Evolutionary conservation across 2,888 invertebrate genomes (phyloP), one percentile per base, ranked within the genome.

Genomic region (Anorthoa munda): DNA sequence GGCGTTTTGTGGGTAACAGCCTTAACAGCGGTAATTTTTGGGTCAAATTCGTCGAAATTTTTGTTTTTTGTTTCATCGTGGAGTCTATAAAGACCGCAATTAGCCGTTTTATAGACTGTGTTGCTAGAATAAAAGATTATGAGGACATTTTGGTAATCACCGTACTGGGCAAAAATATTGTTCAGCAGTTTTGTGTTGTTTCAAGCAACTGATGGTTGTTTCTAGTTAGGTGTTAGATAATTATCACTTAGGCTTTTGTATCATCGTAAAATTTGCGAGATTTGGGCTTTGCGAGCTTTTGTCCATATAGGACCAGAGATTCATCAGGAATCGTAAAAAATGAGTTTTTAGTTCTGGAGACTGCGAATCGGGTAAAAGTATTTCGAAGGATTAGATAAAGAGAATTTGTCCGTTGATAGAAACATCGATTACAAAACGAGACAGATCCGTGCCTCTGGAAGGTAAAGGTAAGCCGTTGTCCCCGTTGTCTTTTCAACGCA

Each of bases 31-130:
- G 51, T 26, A 51, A 72, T 66, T 56, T 77, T 66, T 59, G 45
- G 64, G n/a, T 13, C 13, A 69, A 79, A 69, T 79, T 65, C 26
- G 64, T 67, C 48, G 59, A 39, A 66, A 31, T 58, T 64, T 64
- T 64, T 46, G 31, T 82, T 39, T 77, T 66, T 76, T 61, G 23
- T 39, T 4, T 1, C 11, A 12, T 4, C 31, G 46, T 81, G 75
- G 11, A 51, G 66, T 39, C 51, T 31, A 46, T 66, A 81, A 66
- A 65, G 61, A 26, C 18, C 51, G 50, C 18, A 53, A 77, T 77
- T 76, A 66, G 51, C 39, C 21, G 21, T 66, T 77, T 56, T 66
- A 66, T 56, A 66, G 55, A 63, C 56, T 4, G 31, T 51, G 23
- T 12, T 59, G 51, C 31, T 21, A 45, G n/a, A 51, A 17, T 46